Conservation (phyloP, 2,113 vertebrate species). For the Nothoprocta perdicaria region DNA sequence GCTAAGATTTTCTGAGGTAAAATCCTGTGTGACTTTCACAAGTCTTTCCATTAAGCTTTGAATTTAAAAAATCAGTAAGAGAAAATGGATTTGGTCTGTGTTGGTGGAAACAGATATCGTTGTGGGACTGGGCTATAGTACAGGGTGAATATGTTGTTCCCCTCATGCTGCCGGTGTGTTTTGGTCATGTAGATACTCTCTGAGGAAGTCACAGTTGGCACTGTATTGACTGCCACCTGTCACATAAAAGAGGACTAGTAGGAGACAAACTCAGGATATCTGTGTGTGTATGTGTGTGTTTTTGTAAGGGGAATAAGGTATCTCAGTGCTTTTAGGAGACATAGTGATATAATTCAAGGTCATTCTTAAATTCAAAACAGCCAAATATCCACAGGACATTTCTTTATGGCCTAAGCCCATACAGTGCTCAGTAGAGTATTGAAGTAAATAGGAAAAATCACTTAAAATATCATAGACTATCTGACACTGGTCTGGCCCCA, state of each 20-base stretch:
- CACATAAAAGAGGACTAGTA: neutral
- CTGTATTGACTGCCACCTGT: neutral
- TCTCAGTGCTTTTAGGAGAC: neutral
- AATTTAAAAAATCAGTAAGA: neutral
- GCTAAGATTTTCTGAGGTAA: no score
- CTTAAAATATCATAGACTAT: neutral
- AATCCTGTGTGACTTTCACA: no score
- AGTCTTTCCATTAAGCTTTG: no score
- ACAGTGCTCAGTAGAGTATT: neutral
- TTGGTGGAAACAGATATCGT: neutral
- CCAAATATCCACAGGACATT: neutral
- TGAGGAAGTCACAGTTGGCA: neutral
- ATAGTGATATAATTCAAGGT: neutral
- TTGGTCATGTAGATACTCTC: neutral
- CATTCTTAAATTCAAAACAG: neutral
- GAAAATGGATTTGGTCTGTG: neutral
- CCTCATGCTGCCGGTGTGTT: neutral
- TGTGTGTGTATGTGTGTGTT: no score
- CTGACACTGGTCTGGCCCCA: neutral
- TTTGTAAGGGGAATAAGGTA: neutral
- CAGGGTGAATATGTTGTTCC: neutral
- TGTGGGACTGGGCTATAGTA: no score
- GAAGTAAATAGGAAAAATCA: neutral
- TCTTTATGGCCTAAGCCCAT: neutral
- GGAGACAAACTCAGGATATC: neutral